A percentile compares a stretch with the other conserved stretches of the same genome.
phyloP scores from a whole-genome alignment of 2,797 vertebrate genomes.

The Eulemur albifrons region DNA sequence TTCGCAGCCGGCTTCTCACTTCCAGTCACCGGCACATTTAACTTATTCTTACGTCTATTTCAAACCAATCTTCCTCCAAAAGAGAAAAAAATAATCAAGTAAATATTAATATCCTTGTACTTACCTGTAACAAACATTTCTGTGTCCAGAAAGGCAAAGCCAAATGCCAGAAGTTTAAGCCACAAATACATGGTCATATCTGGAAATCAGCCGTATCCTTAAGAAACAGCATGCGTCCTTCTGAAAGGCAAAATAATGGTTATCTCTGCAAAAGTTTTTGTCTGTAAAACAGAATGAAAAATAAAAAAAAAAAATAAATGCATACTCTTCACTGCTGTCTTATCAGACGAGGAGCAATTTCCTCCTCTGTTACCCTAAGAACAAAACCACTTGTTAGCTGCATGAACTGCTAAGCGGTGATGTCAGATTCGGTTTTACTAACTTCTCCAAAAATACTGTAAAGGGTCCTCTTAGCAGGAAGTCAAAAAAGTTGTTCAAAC shows the following conservation, averaged over 20 bases:
- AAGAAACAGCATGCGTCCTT: conserved; percentile 88
- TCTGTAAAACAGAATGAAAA: conserved; percentile 67
- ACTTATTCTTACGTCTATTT: not conserved
- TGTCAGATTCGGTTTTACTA: conserved; percentile 88
- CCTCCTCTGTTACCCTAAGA: conserved; percentile 88
- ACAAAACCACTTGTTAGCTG: conserved; percentile 84
- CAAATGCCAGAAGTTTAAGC: conserved; percentile 87
- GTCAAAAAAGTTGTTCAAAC: conserved; percentile 80
- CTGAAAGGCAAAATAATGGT: conserved; percentile 83
- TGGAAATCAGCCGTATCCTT: conserved; percentile 82
- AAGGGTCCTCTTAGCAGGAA: conserved; percentile 84
- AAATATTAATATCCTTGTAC: conserved; percentile 56
- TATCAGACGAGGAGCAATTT: conserved; percentile 87
- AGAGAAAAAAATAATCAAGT: not conserved
- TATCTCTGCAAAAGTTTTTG: conserved; percentile 74
- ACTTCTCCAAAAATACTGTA: conserved; percentile 85
- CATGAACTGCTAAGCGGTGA: conserved; percentile 82
- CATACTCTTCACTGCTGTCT: conserved; percentile 85
- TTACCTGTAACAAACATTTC: conserved; percentile 80
- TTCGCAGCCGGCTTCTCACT: not conserved
- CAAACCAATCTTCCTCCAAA: not conserved
- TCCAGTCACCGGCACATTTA: not conserved
- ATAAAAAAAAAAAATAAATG: conserved; percentile 65
- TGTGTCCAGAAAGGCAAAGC: conserved; percentile 81
- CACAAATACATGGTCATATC: conserved; percentile 90